Percentiles rank a stretch among this genome's conserved stretches.
Conservation (phyloP, 1,140 invertebrate genomes). For the Lepidostoma basale region DNA sequence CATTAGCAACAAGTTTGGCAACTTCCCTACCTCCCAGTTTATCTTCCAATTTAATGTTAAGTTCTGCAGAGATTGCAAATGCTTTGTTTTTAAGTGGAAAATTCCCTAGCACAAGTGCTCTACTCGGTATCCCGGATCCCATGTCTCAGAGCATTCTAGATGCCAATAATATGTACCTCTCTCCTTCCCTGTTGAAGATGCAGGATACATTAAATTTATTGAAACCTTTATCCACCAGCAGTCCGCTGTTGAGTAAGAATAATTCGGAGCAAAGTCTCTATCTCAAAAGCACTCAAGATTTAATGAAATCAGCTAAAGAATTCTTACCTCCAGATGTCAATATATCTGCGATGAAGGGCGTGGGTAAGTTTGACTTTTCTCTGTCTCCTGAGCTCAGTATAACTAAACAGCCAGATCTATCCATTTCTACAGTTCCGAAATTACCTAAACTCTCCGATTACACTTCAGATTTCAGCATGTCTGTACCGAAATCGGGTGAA, state of each 20-base stretch:
- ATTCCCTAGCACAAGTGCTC: conserved; percentile 62
- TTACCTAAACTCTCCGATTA: conserved; percentile 40
- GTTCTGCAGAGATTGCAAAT: conserved; percentile 65
- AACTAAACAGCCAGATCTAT: conserved; percentile 42
- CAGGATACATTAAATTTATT: conserved; percentile 55
- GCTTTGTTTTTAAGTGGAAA: conserved; percentile 66
- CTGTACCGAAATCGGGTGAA: conserved; percentile 51
- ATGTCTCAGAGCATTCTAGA: conserved; percentile 72
- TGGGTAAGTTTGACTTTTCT: conserved; percentile 51
- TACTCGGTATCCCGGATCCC: conserved; percentile 68
- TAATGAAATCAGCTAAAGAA: conserved; percentile 58
- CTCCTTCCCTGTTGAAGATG: conserved; percentile 60
- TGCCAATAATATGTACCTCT: conserved; percentile 72
- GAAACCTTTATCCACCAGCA: conserved; percentile 57
- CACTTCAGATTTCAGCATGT: conserved; percentile 53
- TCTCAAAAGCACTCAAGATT: conserved; percentile 58
- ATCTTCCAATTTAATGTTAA: conserved; percentile 65
- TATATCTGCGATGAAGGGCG: conserved; percentile 52
- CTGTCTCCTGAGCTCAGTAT: conserved; percentile 39
- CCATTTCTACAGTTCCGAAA: conserved; percentile 41
- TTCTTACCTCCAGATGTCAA: conserved; percentile 59
- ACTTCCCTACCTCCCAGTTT: conserved; percentile 58
- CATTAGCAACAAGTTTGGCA: conserved; percentile 47
- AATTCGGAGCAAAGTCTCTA: conserved; percentile 55
- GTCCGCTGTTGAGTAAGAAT: conserved; percentile 55